Evolutionary conservation across 2,113 vertebrate species (phyloP).

Genomic region (Gorsachius goisagi): DNA sequence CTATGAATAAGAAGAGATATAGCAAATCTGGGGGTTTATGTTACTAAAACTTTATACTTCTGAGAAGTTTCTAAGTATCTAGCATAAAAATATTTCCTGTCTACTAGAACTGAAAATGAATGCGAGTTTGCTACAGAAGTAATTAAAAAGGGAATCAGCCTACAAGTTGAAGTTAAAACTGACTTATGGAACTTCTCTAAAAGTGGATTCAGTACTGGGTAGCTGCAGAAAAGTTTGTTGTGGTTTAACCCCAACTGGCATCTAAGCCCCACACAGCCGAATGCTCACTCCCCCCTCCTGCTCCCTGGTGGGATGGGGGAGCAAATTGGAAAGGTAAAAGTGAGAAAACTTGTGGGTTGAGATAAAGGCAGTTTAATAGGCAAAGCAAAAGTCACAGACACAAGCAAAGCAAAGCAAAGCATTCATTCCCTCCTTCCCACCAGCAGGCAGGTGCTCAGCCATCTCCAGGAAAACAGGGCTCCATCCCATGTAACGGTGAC

Average conservation of each 20-base stretch:
- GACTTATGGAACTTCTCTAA: background rate
- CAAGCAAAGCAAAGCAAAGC: background rate
- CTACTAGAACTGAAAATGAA: background rate
- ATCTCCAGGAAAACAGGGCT: background rate
- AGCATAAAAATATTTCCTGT: background rate
- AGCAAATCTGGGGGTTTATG: background rate
- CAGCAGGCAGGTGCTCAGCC: background rate
- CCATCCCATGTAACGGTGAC: fast-evolving
- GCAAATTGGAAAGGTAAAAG: background rate
- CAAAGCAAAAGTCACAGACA: background rate
- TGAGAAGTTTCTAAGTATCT: background rate
- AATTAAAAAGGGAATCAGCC: background rate
- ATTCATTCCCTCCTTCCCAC: background rate
- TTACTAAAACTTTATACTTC: background rate
- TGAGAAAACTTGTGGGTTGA: background rate
- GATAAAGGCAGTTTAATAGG: background rate
- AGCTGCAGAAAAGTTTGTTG: background rate
- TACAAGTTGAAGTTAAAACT: background rate
- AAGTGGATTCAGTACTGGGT: background rate
- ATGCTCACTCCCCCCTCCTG: fast-evolving
- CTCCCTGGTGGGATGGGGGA: background rate
- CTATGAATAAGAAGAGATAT: background rate
- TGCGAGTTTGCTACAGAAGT: background rate
- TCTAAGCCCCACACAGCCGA: background rate
- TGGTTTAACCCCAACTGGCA: background rate